Base-by-base conservation (phyloP, 1,140 invertebrate genomes). In the Eufriesea mexicana region DNA sequence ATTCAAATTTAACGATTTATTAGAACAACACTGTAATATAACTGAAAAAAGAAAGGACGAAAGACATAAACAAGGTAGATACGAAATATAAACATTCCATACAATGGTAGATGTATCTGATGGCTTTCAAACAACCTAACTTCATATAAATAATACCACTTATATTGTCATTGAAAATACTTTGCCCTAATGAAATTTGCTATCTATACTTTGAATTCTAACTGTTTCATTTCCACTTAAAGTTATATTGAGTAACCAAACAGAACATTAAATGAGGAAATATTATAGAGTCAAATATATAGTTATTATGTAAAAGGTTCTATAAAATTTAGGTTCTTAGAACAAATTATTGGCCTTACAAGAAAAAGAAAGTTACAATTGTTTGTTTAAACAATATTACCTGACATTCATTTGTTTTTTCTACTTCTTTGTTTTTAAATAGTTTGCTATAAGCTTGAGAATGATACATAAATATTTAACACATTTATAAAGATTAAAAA, bases 61-160 rank as follows among this genome's bases (percentile, higher is more conserved):
- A 49, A 66, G 80, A 86, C 42, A 78, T 87, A 87, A 87, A 87
- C 86, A 87, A 18, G 66, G 51, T 47, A 79, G 86, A 64, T 28
- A 71, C 16, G 18, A 20, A 47, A 87, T 75, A 87, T 42, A 87
- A 87, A 87, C 85, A 84, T 87, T 80, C 72, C 57, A 73, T 16
- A 68, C 61, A 67, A 84, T 70, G 75, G 49, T 71, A 16, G 55
- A 78, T 78, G 7, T 59, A 59, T 57, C 35, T 23, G 54, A 70
- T 51, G 74, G 45, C 64, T 81, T 76, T 81, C 23, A 76, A 18
- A 47, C 71, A 59, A 70, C 35, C 68, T 54, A 75, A 72, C 70
- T 62, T 67, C 35, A 45, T 42, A 45, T 61, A 86, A 80, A 64
- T 70, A 71, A 71, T 61, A 83, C 9, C 28, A 83, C 5, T 62